These are phyloP conservation scores for Artemia sp. DNA, from an alignment of 2,888 invertebrate species.

Conservation along the genomic window DNA sequence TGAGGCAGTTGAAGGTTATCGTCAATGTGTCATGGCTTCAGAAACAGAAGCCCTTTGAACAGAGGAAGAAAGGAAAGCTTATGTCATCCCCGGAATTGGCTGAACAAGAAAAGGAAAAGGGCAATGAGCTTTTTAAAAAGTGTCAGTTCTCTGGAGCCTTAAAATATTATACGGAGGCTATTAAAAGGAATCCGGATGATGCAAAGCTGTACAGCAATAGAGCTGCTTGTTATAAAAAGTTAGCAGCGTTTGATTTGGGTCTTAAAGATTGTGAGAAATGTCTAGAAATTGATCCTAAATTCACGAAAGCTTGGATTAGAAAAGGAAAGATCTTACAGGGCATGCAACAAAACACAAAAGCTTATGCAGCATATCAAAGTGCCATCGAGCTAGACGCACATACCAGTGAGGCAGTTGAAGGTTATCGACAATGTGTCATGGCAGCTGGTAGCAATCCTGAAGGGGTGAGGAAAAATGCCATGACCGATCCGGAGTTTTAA, in stretches of 20 bases:
- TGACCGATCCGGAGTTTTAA: slow-evolving; percentile 95
- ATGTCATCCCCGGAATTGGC: slow-evolving; percentile 81
- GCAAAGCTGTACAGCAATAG: slow-evolving; percentile 93
- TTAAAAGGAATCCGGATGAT: slow-evolving; percentile 87
- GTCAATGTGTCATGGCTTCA: slow-evolving; percentile 52
- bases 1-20: too few species aligned
- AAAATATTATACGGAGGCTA: slow-evolving; percentile 90
- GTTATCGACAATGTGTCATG: slow-evolving; percentile 59
- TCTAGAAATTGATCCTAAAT: too few species aligned
- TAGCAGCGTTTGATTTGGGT: too few species aligned
- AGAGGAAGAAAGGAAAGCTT: slow-evolving; percentile 71
- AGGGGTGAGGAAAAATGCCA: slow-evolving; percentile 79
- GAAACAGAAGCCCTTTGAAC: slow-evolving; percentile 73
- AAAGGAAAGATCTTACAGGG: too few species aligned
- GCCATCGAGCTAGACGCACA: too few species aligned
- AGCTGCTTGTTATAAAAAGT: too few species aligned
- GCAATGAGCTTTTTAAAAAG: too few species aligned
- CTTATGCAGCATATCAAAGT: too few species aligned
- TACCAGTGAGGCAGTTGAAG: too few species aligned
- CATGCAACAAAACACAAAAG: too few species aligned
- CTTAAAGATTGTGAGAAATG: too few species aligned
- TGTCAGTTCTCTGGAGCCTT: slow-evolving; percentile 89
- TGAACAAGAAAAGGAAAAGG: slow-evolving; percentile 80
- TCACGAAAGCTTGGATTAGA: too few species aligned
- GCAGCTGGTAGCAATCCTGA: slow-evolving; percentile 68